Evolutionary conservation across 2,888 invertebrate species (phyloP).

Genomic region (Phragmatobia fuliginosa): DNA sequence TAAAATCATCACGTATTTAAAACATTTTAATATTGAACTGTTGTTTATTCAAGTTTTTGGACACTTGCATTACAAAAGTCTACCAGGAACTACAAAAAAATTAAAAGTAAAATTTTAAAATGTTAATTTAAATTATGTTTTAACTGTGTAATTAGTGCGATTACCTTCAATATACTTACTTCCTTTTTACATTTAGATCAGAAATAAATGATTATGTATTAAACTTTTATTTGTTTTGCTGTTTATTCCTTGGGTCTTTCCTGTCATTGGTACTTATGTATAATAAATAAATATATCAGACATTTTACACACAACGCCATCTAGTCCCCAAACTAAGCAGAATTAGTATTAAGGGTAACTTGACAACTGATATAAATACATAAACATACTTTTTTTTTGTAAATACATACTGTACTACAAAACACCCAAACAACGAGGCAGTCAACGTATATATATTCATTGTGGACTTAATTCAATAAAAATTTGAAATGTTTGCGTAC

Average conservation of each 20-base stretch:
- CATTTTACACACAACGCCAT: too few species aligned
- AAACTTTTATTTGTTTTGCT: slow-evolving; percentile 8
- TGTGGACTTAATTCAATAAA: not conserved
- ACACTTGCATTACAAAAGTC: not conserved
- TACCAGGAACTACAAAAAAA: slow-evolving; percentile 14
- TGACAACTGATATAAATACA: too few species aligned
- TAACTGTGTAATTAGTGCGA: slow-evolving; percentile 9
- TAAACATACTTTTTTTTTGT: too few species aligned
- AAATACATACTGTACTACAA: too few species aligned
- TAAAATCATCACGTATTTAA: not conserved
- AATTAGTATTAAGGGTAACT: too few species aligned
- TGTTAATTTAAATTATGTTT: slow-evolving; percentile 13
- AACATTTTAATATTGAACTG: not conserved
- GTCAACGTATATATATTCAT: too few species aligned
- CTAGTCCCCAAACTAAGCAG: too few species aligned
- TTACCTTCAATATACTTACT: slow-evolving; percentile 17
- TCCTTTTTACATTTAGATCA: slow-evolving; percentile 19
- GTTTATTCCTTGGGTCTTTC: not conserved
- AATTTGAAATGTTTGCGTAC: not conserved
- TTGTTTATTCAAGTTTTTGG: not conserved
- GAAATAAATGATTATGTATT: slow-evolving; percentile 3
- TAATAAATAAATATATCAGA: too few species aligned
- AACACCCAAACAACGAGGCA: too few species aligned
- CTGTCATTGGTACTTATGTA: not conserved
- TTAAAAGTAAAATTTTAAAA: slow-evolving; percentile 3